A percentile compares a stretch with the other conserved stretches of the same genome.
phyloP scores from a whole-genome alignment of 2,888 invertebrate species.

The Pemphredon lugubris region DNA sequence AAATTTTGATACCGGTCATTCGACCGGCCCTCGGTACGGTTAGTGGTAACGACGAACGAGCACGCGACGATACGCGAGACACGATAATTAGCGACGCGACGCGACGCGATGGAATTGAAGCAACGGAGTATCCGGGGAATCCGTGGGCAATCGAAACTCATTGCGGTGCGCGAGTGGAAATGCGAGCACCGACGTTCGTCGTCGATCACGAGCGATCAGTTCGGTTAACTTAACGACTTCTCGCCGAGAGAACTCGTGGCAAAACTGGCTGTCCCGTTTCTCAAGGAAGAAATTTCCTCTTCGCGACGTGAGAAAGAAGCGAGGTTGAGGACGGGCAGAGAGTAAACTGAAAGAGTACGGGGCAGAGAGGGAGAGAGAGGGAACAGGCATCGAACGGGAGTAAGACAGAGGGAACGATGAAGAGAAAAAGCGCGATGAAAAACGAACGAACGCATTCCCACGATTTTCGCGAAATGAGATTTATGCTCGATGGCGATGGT shows the following conservation, averaged over 20 bases:
- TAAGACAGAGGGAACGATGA: not conserved
- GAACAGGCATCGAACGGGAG: not conserved
- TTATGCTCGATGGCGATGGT: constrained; percentile 24
- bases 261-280: constrained; percentile 16
- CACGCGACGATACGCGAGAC: no score
- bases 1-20: no score
- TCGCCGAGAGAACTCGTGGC: not conserved
- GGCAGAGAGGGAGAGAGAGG: not conserved
- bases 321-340: not conserved
- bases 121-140: no score
- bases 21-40: no score
- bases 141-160: not conserved
- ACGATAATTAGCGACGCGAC: no score
- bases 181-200: not conserved
- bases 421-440: no score
- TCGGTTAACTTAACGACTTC: constrained; percentile 9
- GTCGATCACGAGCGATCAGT: constrained; percentile 5
- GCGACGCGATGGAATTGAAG: no score
- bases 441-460: constrained; percentile 9
- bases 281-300: constrained; percentile 8
- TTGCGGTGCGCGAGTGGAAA: not conserved
- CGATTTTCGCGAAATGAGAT: constrained; percentile 37
- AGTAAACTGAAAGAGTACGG: not conserved
- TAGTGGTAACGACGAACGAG: no score
- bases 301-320: constrained; percentile 15